These are phyloP conservation scores for Amphimallon solstitiale DNA, from an alignment of 2,888 invertebrate genomes.

Conservation along the genomic window DNA sequence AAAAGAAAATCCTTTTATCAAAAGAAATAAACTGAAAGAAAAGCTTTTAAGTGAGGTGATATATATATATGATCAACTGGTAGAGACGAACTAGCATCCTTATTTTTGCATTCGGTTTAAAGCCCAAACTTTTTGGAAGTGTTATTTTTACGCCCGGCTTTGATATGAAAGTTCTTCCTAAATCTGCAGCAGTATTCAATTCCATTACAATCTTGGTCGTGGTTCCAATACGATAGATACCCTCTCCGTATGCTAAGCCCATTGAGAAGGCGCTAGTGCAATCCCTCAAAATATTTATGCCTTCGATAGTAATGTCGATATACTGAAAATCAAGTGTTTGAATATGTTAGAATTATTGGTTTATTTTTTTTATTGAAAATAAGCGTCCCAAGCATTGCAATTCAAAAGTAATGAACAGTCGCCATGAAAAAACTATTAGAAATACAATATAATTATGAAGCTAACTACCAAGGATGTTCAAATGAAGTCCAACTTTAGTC, in stretches of 20 bases:
- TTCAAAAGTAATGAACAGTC: too few species aligned
- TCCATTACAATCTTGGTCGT: slow-evolving; percentile 18
- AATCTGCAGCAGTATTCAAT: neutral
- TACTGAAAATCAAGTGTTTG: slow-evolving; percentile 1
- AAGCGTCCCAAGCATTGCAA: too few species aligned
- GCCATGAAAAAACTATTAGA: too few species aligned
- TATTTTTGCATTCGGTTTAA: neutral
- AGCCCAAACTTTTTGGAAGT: slow-evolving; percentile 15
- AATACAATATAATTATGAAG: too few species aligned
- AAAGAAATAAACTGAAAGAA: slow-evolving; percentile 11
- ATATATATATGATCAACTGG: too few species aligned
- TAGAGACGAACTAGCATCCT: slow-evolving; percentile 2
- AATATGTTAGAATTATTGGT: neutral
- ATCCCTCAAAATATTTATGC: neutral
- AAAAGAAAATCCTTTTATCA: neutral
- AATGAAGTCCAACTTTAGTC: too few species aligned
- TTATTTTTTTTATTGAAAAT: too few species aligned
- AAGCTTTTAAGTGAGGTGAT: too few species aligned
- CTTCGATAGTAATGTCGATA: slow-evolving; percentile 22
- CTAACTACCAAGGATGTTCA: too few species aligned
- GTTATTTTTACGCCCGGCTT: neutral
- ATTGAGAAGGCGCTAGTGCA: slow-evolving; percentile 16
- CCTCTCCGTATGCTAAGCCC: slow-evolving; percentile 26
- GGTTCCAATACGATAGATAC: neutral
- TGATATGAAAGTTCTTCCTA: neutral